Base-by-base conservation (phyloP, 2,797 vertebrate genomes). In the Trematocara caparti region DNA sequence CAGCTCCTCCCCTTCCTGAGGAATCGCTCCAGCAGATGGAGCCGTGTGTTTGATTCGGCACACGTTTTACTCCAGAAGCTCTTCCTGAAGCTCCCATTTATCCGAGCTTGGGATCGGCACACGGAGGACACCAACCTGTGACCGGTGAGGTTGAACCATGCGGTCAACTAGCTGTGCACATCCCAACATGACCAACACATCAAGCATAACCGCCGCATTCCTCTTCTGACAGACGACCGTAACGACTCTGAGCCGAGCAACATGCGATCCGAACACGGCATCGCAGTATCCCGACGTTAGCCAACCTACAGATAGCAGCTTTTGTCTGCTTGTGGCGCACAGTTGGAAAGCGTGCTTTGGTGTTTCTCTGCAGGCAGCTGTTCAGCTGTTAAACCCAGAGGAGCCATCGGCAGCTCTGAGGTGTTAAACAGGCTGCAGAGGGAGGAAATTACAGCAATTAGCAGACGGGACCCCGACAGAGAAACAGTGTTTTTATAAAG, bases 81-180 rank as follows among this genome's bases (percentile, higher is more conserved):
- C 47, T 49, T 49, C 47, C 47, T 19, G 47, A 10, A n/a, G 32
- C 59, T 40, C 7, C n/a, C 59, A 21, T 40, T 38, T 13, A 64
- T 40, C 34, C 12, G 0, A 36, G 57, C 32, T 38, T 21, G n/a
- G 32, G 0, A 13, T 36, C 6, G 4, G 17, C 32, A 19, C 57
- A 11, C 6, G 30, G 30, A 59, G 30, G 55, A 34, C 55, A n/a
- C 55, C 15, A 1, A 34, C 55, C 55, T 34, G 55, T n/a, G 55
- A 34, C 15, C 55, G 0, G 55, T 11, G 27, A 32, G 15, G 36
- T 9, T 64, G 11, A 64, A 21, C 36, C n/a, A 40, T 5, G 5
- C 30, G 3, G 27, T 55, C 53, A 32, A 3, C 17, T 19, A 62
- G 34, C 11, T 38, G 34, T 21, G 11, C 1, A 40, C 59, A 21